These are phyloP conservation scores for Doris montereyensis DNA, from an alignment of 2,888 invertebrate genomes.

Conservation along the genomic window DNA sequence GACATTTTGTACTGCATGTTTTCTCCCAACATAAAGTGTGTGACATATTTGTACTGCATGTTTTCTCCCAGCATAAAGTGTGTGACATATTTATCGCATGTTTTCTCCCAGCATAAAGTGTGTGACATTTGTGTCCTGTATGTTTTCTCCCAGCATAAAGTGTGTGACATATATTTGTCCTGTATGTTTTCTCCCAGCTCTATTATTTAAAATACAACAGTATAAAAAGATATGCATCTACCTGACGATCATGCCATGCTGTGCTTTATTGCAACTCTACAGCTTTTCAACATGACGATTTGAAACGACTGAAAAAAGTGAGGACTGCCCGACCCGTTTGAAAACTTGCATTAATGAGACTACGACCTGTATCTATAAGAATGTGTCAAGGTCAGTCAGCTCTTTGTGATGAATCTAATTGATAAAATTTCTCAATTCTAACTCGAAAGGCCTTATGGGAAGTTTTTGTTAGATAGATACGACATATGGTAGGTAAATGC, in stretches of 20 bases:
- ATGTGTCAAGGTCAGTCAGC: conserved; percentile 71
- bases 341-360: conserved; percentile 68
- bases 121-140: not conserved
- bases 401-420: too few relatives aligned
- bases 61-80: too few relatives aligned
- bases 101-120: not conserved
- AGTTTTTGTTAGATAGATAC: too few relatives aligned
- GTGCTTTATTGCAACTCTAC: too few relatives aligned
- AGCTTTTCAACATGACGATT: conserved; percentile 72
- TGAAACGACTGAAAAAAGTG: conserved; percentile 66
- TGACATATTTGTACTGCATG: too few relatives aligned
- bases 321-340: conserved; percentile 64
- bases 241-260: not conserved
- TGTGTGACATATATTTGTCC: too few relatives aligned
- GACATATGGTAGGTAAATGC: too few relatives aligned
- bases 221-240: not conserved
- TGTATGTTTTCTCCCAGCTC: too few relatives aligned
- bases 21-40: not conserved
- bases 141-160: not conserved
- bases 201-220: not conserved
- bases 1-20: not conserved
- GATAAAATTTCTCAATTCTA: too few relatives aligned
- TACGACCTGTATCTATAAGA: conserved; percentile 70
- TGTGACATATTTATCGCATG: not conserved
- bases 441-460: too few relatives aligned